A percentile compares a stretch with the other conserved stretches of the same genome.
Conservation (phyloP, 1,140 invertebrate species). For the Dysdera silvatica region DNA sequence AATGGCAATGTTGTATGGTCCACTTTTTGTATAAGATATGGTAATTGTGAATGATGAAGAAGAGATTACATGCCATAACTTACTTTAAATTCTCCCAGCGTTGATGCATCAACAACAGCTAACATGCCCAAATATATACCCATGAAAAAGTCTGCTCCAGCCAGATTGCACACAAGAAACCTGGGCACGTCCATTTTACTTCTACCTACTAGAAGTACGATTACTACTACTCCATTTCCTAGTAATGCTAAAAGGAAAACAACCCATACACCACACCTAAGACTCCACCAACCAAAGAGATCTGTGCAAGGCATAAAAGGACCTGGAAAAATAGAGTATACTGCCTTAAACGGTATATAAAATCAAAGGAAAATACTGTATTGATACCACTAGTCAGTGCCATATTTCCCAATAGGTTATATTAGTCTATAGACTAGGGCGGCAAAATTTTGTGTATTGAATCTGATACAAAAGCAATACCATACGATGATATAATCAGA, state of each 20-base stretch:
- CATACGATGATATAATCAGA: no score
- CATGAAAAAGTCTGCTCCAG: constrained; percentile 92
- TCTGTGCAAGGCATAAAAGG: constrained; percentile 93
- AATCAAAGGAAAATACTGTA: no score
- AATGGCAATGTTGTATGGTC: no score
- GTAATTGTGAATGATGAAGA: no score
- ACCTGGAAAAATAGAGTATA: constrained; percentile 51
- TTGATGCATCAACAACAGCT: constrained; percentile 91
- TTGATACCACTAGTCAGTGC: no score
- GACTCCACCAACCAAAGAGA: constrained; percentile 94
- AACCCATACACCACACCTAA: constrained; percentile 92
- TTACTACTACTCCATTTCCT: constrained; percentile 94
- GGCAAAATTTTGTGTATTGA: no score
- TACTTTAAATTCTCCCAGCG: constrained; percentile 77
- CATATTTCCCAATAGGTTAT: no score
- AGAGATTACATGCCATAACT: neutral
- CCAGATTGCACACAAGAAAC: constrained; percentile 91
- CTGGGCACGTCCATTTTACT: constrained; percentile 92
- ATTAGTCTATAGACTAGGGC: no score
- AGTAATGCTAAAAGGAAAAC: constrained; percentile 90
- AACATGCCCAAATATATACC: constrained; percentile 89
- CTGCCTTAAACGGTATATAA: neutral
- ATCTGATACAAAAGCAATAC: no score
- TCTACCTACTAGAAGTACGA: constrained; percentile 82
- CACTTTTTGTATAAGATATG: no score